phyloP scores from a whole-genome alignment of 2,888 invertebrate genomes.

The Micropterix aruncella region DNA sequence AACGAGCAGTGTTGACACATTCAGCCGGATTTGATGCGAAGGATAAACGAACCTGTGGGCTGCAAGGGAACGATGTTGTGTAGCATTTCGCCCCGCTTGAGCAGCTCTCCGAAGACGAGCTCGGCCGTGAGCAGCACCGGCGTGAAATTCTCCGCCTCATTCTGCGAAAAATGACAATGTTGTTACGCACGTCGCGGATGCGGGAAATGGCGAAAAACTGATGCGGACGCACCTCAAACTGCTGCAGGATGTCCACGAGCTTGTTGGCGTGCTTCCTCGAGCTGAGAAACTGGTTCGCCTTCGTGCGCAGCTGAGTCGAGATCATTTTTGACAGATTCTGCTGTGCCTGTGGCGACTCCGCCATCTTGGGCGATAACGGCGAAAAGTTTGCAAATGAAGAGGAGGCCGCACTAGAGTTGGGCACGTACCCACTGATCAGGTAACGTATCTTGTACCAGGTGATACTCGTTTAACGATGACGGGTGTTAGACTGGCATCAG shows the following conservation, averaged over 20 bases:
- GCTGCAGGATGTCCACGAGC: constrained; percentile 50
- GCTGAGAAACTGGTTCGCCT: constrained; percentile 57
- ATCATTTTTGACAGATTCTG: constrained; percentile 34
- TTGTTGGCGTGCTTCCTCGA: constrained; percentile 49
- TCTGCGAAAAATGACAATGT: constrained; percentile 20
- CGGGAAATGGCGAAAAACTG: constrained; percentile 3
- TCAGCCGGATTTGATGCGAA: no score
- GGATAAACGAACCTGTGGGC: constrained; percentile 36
- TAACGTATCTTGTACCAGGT: no score
- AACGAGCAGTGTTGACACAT: no score
- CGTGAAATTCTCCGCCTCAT: constrained; percentile 31
- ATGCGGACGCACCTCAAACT: constrained; percentile 44
- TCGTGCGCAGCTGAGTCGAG: constrained; percentile 48
- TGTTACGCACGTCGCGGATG: constrained; percentile 16
- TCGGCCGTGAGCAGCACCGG: constrained; percentile 55
- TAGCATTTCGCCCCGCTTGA: constrained; percentile 51
- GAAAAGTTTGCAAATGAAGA: no score
- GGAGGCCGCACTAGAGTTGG: no score
- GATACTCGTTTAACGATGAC: no score
- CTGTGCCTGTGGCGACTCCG: constrained; percentile 7
- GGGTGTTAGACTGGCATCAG: no score
- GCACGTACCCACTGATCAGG: no score
- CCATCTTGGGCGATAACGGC: constrained; percentile 3
- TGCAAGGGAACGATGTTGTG: constrained; percentile 44
- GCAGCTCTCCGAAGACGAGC: constrained; percentile 52